Evolutionary conservation across 1,140 invertebrate species (phyloP), one percentile per base, ranked within the genome.

Genomic region (Ladona fulva): DNA sequence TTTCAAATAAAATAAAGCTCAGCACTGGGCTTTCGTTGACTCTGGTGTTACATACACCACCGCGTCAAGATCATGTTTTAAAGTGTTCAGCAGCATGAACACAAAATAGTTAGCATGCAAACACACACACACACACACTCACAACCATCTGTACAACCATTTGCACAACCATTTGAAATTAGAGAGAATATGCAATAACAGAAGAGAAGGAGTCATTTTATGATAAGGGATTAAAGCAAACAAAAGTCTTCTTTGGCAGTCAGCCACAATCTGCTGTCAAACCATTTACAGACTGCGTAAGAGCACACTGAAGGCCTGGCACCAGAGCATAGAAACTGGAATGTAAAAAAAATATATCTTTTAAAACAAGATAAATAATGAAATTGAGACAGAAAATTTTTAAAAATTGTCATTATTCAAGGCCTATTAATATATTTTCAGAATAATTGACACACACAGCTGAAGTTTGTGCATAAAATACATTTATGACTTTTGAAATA

Each of bases 221-320:
- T 66, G n/a, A 66, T 66, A 66, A 66, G 12, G 52, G 52, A 22
- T 66, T 66, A 66, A 66, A 66, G 52, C 52, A 66, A 66, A 66
- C 14, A 66, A 22, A 66, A 22, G 52, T 66, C 52, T 66, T 66
- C 52, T 66, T 66, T 66, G 52, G 52, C 52, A 66, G 52, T 66
- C 52, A 19, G 14, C 52, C n/a, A 66, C 52, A 3, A 66, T 66
- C 52, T 66, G 52, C 52, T 66, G 52, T 16, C 52, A 66, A 66
- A 66, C 52, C 14, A 66, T 66, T 16, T 66, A 22, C 52, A 66
- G 12, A 66, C 52, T 19, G 52, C 14, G 12, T 3, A 19, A 22
- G 52, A 66, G 52, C 52, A 66, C 12, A 12, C 14, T 66, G 52
- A 66, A 66, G 52, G 52, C 52, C 52, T 66, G 52, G 52, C 52